A percentile compares a stretch with the other conserved stretches of the same genome.
phyloP scores from a whole-genome alignment of 2,113 vertebrate genomes.

The Ptilonorhynchus violaceus region DNA sequence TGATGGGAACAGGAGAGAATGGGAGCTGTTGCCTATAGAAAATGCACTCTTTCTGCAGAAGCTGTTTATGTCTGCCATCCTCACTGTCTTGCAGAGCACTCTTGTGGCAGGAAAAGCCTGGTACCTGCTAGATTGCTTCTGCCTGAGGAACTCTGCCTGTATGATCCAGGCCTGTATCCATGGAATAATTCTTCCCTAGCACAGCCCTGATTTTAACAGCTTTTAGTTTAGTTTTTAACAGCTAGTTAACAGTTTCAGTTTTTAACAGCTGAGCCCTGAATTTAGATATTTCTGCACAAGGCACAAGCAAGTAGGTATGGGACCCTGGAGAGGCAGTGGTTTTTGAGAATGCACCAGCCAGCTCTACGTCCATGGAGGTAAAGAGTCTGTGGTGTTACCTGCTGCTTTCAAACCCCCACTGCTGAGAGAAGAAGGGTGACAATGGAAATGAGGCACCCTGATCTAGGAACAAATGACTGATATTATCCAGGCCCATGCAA shows the following conservation, averaged over 20 bases:
- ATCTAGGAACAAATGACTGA: not conserved
- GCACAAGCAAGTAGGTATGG: not conserved
- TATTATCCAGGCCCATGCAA: not conserved
- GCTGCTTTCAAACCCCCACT: not conserved
- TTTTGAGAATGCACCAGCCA: not conserved
- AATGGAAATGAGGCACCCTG: not conserved
- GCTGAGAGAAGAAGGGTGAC: not conserved
- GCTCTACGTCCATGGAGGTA: not conserved
- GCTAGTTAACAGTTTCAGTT: too few relatives aligned
- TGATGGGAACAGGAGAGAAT: not conserved
- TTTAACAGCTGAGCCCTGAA: not conserved
- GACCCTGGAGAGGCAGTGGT: not conserved
- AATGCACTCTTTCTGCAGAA: not conserved
- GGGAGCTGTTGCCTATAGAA: not conserved
- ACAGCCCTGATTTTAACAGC: not conserved
- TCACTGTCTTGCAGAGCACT: not conserved
- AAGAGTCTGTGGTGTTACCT: not conserved
- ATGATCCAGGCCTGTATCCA: not conserved
- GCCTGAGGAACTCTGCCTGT: not conserved
- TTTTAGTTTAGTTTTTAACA: not conserved
- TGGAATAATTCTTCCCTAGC: not conserved
- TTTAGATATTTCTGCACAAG: not conserved
- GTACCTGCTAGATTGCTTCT: not conserved
- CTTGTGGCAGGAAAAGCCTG: not conserved
- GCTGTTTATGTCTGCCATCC: not conserved